phyloP scores from a whole-genome alignment of 2,888 invertebrate species.

The Drosophila anomalata region DNA sequence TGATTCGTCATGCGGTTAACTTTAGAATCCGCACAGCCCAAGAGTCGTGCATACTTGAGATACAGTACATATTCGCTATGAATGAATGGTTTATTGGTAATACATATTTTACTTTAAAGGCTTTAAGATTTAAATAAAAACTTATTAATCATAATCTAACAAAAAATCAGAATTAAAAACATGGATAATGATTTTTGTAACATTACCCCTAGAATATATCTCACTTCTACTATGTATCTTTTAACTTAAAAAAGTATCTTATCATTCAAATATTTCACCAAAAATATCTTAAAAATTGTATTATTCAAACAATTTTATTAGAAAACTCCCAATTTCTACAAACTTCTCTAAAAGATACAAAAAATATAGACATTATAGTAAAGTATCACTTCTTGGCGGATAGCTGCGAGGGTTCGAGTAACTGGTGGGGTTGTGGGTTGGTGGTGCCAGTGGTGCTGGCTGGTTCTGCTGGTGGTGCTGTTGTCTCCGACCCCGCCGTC shows the following conservation, averaged over 20 bases:
- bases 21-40: slow-evolving; percentile 73
- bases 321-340: not conserved
- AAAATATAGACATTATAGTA: slow-evolving; percentile 1
- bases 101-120: no score
- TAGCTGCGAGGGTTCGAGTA: slow-evolving; percentile 27
- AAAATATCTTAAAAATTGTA: no score
- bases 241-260: no score
- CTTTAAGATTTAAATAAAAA: no score
- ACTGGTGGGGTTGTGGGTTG: slow-evolving; percentile 20
- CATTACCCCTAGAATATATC: no score
- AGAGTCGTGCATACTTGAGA: slow-evolving; percentile 42
- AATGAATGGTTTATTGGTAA: not conserved
- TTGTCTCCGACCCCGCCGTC: slow-evolving; percentile 51
- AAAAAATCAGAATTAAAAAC: no score
- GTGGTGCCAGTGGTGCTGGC: slow-evolving; percentile 22
- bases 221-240: no score
- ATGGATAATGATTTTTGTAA: no score
- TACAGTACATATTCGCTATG: not conserved
- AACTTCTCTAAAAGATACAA: not conserved
- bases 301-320: not conserved
- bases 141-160: no score
- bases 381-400: slow-evolving; percentile 18
- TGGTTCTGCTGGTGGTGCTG: slow-evolving; percentile 48
- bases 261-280: no score
- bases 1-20: slow-evolving; percentile 80